A percentile compares a stretch with the other conserved stretches of the same genome.
Evolutionary conservation across 2,797 vertebrate species (phyloP).

Genomic region (Mormyrus proboscirostris): DNA sequence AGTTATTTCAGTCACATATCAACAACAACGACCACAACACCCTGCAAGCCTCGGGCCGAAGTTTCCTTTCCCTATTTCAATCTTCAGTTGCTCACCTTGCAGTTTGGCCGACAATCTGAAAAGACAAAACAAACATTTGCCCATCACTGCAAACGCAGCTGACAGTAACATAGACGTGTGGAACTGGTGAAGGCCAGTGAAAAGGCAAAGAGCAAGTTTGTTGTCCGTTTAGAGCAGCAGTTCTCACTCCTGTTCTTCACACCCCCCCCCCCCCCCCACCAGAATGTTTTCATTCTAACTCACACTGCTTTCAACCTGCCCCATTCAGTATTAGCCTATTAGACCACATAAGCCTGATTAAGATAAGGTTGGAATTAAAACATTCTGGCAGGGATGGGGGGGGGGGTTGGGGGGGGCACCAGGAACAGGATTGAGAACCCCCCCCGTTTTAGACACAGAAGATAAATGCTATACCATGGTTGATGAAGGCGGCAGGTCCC

Average conservation of each 20-base stretch:
- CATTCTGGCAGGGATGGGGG: not conserved
- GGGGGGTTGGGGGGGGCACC: not conserved
- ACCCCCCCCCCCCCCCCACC: not conserved
- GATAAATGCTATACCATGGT: slow-evolving; percentile 17
- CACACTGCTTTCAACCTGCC: not conserved
- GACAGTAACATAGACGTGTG: not conserved
- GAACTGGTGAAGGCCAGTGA: not conserved
- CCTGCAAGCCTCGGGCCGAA: not conserved
- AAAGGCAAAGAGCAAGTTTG: not conserved
- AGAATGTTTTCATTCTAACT: not conserved
- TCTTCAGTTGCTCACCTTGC: slow-evolving; percentile 74
- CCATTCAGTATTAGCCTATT: not conserved
- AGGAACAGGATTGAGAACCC: not conserved
- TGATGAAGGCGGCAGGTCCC: slow-evolving; percentile 24
- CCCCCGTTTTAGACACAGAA: not conserved
- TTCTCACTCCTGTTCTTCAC: not conserved
- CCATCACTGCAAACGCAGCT: slow-evolving; percentile 19
- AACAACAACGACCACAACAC: not conserved
- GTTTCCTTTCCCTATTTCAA: not conserved
- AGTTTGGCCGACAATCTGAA: slow-evolving; percentile 97
- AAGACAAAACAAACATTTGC: not conserved
- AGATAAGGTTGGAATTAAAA: not conserved
- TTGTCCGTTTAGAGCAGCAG: not conserved
- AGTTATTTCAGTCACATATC: not conserved
- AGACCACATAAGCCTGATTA: not conserved